These are phyloP conservation scores for Enhydra lutris DNA, from an alignment of 2,113 vertebrate genomes.

Conservation along the genomic window DNA sequence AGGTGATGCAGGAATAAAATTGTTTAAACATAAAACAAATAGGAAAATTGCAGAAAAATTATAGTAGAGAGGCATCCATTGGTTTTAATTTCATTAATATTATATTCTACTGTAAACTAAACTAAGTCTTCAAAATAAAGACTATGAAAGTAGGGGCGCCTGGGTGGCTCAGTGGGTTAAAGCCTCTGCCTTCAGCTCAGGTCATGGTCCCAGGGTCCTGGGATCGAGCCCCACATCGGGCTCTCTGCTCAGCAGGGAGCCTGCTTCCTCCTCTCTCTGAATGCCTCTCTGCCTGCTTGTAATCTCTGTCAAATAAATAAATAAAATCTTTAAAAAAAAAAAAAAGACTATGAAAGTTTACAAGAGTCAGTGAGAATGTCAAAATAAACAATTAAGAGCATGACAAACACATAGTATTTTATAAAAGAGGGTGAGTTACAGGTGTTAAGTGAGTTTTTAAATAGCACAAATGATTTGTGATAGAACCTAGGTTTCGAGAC, in stretches of 20 bases:
- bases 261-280: too few relatives aligned
- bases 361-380: neutral
- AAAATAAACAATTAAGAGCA: neutral
- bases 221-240: too few relatives aligned
- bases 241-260: too few relatives aligned
- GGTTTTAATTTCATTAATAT: neutral
- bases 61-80: neutral
- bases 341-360: neutral
- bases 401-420: neutral
- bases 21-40: conserved; percentile 5
- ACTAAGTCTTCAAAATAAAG: neutral
- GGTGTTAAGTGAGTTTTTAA: neutral
- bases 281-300: too few relatives aligned
- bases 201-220: too few relatives aligned
- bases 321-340: neutral
- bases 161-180: too few relatives aligned
- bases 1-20: neutral
- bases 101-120: neutral
- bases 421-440: neutral
- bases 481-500: neutral
- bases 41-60: neutral
- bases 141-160: neutral
- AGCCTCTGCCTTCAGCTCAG: too few relatives aligned
- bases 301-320: too few relatives aligned
- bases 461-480: neutral